phyloP scores from a whole-genome alignment of 2,797 vertebrate genomes.

The Pangasius mekongensis region DNA sequence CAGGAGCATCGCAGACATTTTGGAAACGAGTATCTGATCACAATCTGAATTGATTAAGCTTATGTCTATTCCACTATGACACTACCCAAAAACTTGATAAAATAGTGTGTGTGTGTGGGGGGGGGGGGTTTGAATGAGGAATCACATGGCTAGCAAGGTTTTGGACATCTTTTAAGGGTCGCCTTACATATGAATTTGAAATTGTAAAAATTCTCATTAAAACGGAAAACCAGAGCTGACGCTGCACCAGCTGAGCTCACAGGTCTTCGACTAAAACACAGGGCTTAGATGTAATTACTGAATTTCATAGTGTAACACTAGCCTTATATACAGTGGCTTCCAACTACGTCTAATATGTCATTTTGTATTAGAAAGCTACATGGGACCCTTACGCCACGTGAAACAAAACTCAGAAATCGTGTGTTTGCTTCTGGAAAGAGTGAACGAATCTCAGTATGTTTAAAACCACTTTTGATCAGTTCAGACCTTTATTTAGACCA shows the following conservation, averaged over 20 bases:
- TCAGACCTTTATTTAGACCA: constrained; percentile 56
- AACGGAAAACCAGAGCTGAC: not conserved
- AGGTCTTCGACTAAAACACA: not conserved
- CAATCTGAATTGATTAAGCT: not conserved
- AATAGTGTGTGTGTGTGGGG: not conserved
- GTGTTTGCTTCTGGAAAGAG: constrained; percentile 50
- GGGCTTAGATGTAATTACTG: not conserved
- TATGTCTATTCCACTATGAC: not conserved
- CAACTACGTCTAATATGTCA: constrained; percentile 8
- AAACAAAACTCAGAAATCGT: constrained; percentile 11
- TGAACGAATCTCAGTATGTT: constrained; percentile 52
- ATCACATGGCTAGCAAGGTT: not conserved
- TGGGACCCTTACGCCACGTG: constrained; percentile 48
- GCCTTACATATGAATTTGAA: not conserved
- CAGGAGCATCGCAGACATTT: not conserved
- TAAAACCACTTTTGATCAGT: constrained; percentile 52
- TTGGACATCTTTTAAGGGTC: not conserved
- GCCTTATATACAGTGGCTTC: not conserved
- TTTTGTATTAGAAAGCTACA: constrained; percentile 41
- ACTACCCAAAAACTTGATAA: not conserved
- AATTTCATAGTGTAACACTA: not conserved
- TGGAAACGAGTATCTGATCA: not conserved
- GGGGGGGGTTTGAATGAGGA: not conserved
- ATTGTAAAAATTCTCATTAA: not conserved
- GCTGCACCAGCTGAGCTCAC: not conserved